Evolutionary conservation across 2,113 vertebrate genomes (phyloP), one percentile per base, ranked within the genome.

Genomic region (Physeter macrocephalus): DNA sequence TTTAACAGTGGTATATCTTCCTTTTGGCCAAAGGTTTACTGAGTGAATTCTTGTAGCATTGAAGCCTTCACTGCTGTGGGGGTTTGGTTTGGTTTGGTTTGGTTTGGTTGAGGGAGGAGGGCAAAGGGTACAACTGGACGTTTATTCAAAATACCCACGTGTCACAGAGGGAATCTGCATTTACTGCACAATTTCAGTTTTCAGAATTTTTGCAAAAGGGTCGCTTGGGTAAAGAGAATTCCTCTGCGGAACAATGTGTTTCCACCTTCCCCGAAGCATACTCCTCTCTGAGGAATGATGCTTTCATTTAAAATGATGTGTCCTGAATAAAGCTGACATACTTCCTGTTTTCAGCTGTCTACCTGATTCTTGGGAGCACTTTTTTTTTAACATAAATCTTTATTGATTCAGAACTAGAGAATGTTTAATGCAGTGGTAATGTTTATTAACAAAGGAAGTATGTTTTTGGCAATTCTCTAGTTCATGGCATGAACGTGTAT

Each of bases 391-490:
- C 39, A 75, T 59, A 95, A 83, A 87, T 46, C 54, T 96, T 85
- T 94, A 91, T 87, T 90, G 78, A 96, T 82, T 94, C 46, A 94
- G 81, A 86, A 49, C 46, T 59, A 64, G 36, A 96, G 92, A 90
- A 83, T 67, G 41, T 83, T 80, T 52, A 39, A 74, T 72, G 46
- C 49, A 89, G 31, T 54, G 7, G n/a, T 66, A 54, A 83, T 52
- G 72, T 85, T 95, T 88, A 84, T 66, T 71, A 81, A 86, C 61
- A 87, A 89, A 64, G 13, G 27, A 74, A 80, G 25, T 82, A 23
- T 43, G 15, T 75, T 89, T 78, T 57, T 34, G 36, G 69, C 23
- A 86, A 14, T 90, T 77, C 52, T 72, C 23, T 83, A 27, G 64
- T 59, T 89, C 49, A n/a, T 10, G 3, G 39, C n/a, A 69, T n/a